A percentile compares a stretch with the other conserved stretches of the same genome.
Conservation (phyloP, 1,140 invertebrate genomes). For the Adelges cooleyi region DNA sequence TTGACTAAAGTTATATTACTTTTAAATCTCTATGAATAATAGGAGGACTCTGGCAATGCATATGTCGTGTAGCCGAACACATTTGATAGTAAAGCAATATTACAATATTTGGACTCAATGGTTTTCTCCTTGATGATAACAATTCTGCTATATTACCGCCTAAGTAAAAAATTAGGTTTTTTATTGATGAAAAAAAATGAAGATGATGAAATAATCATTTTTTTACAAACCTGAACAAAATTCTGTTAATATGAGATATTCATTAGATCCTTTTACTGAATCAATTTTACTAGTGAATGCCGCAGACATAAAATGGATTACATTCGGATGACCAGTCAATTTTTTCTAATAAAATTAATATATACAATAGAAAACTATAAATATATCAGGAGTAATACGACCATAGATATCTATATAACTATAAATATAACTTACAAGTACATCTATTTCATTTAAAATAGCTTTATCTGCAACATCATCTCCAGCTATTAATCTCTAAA, state of each 20-base stretch:
- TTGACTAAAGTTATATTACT: constrained; percentile 39
- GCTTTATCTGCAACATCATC: constrained; percentile 65
- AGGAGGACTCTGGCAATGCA: constrained; percentile 80
- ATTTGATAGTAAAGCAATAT: constrained; percentile 84
- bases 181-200: background rate
- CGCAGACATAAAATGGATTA: constrained; percentile 65
- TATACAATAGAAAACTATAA: background rate
- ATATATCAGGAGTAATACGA: background rate
- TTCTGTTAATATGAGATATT: constrained; percentile 61
- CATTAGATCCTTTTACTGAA: constrained; percentile 51
- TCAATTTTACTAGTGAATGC: constrained; percentile 59
- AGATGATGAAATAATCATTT: background rate
- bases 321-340: constrained; percentile 64
- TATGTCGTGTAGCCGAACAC: constrained; percentile 77
- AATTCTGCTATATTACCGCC: constrained; percentile 72
- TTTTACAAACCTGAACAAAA: constrained; percentile 47
- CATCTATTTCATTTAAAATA: constrained; percentile 66
- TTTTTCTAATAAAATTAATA: constrained; percentile 43
- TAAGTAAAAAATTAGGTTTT: constrained; percentile 32
- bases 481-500: constrained; percentile 58
- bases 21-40: constrained; percentile 90
- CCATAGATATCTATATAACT: background rate
- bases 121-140: constrained; percentile 49
- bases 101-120: constrained; percentile 63
- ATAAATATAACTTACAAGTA: constrained; percentile 37